phyloP scores from a whole-genome alignment of 2,888 invertebrate genomes.

The Troglohyphantes excavatus region DNA sequence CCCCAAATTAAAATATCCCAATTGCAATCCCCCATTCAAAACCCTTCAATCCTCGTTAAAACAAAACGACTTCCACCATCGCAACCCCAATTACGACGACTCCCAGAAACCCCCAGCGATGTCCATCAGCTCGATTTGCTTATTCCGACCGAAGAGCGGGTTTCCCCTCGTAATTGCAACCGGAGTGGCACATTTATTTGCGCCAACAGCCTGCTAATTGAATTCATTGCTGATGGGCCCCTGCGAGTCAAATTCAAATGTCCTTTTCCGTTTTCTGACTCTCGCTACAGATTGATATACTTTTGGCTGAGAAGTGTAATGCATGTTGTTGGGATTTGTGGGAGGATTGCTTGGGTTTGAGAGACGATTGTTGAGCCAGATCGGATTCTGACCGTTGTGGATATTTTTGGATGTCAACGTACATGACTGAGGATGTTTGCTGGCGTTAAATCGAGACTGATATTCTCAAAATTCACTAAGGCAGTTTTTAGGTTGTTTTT shows the following conservation, averaged over 20 bases:
- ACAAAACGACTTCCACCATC: not conserved
- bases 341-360: not conserved
- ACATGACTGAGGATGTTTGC: no score
- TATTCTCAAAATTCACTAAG: no score
- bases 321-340: not conserved
- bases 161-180: slow-evolving; percentile 23
- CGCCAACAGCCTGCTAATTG: slow-evolving; percentile 33
- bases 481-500: no score
- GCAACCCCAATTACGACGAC: not conserved
- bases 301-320: slow-evolving; percentile 3
- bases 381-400: not conserved
- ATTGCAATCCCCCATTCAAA: not conserved
- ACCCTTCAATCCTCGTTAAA: not conserved
- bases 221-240: slow-evolving; percentile 16
- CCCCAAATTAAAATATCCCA: not conserved
- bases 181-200: slow-evolving; percentile 35
- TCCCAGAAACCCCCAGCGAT: not conserved
- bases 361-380: not conserved
- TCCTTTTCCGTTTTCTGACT: not conserved
- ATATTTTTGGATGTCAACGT: no score
- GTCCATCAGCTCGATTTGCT: not conserved
- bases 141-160: not conserved
- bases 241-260: slow-evolving; percentile 16
- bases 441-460: no score
- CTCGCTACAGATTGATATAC: slow-evolving; percentile 18